Percentiles rank a stretch among this genome's conserved stretches.
Evolutionary conservation across 1,140 invertebrate species (phyloP).

Genomic region (Drosophila varians): DNA sequence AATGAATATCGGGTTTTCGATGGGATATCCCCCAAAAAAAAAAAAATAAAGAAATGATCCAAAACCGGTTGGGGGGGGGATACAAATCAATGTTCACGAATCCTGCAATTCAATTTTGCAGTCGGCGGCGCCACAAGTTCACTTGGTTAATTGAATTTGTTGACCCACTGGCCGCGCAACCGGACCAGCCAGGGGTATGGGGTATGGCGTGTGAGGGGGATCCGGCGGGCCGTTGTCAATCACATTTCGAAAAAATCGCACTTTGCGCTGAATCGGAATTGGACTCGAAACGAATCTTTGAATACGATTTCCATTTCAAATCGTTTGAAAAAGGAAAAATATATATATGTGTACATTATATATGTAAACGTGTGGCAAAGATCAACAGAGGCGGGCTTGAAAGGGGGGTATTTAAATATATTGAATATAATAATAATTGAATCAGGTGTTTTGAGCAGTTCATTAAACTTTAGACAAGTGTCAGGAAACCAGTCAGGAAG

Average conservation of each 20-base stretch:
- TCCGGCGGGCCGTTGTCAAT: constrained; percentile 44
- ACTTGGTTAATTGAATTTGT: constrained; percentile 78
- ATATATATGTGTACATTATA: neutral
- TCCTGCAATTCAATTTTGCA: constrained; percentile 69
- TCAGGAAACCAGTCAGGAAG: neutral
- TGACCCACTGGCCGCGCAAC: constrained; percentile 64
- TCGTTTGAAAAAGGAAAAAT: constrained; percentile 21
- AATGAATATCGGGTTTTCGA: constrained; percentile 55
- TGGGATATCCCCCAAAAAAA: neutral
- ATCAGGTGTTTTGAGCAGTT: neutral
- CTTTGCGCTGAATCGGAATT: constrained; percentile 51
- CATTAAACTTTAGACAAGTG: neutral
- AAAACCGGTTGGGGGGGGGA: constrained; percentile 38
- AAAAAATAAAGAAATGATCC: neutral
- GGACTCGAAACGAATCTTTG: constrained; percentile 30
- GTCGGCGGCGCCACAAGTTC: constrained; percentile 69
- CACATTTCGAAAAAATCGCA: constrained; percentile 50
- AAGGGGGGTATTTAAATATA: neutral
- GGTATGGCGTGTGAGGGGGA: neutral
- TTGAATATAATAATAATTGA: no score
- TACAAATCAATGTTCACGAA: constrained; percentile 46
- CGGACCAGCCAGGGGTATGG: constrained; percentile 1
- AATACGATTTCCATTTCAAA: constrained; percentile 61
- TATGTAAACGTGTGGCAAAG: constrained; percentile 54
- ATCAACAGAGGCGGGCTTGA: constrained; percentile 3